Conservation (phyloP, 2,888 invertebrate genomes). For the Oasisia sp. region DNA sequence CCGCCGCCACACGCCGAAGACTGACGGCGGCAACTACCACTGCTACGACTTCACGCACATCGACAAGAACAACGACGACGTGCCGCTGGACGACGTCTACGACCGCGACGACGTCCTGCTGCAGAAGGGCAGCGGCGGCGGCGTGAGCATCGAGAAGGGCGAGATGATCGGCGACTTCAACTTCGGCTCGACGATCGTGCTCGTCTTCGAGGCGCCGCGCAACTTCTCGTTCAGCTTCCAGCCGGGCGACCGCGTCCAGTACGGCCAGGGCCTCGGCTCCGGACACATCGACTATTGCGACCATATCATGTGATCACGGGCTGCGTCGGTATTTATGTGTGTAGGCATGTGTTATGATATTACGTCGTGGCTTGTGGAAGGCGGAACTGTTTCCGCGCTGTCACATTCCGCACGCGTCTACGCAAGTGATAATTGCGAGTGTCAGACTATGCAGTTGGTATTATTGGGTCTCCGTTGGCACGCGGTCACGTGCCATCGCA, state of each 20-base stretch:
- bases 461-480: neutral
- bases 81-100: neutral
- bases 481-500: neutral
- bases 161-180: constrained; percentile 93
- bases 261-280: constrained; percentile 62
- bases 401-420: neutral
- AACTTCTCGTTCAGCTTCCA: constrained; percentile 79
- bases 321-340: neutral
- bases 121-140: constrained; percentile 8
- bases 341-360: neutral
- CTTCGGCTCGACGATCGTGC: constrained; percentile 94
- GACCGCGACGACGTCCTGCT: neutral
- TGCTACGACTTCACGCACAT: constrained; percentile 24
- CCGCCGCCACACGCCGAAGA: constrained; percentile 7
- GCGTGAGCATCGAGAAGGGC: constrained; percentile 74
- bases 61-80: neutral
- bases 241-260: constrained; percentile 68
- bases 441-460: neutral
- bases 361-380: neutral
- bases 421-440: neutral
- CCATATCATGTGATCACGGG: neutral
- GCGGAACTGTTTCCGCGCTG: neutral
- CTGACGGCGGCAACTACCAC: constrained; percentile 18
- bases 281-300: constrained; percentile 9
- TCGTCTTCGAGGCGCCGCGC: constrained; percentile 92